Conservation (phyloP, 2,888 invertebrate genomes). For the Zonitis immaculata region DNA sequence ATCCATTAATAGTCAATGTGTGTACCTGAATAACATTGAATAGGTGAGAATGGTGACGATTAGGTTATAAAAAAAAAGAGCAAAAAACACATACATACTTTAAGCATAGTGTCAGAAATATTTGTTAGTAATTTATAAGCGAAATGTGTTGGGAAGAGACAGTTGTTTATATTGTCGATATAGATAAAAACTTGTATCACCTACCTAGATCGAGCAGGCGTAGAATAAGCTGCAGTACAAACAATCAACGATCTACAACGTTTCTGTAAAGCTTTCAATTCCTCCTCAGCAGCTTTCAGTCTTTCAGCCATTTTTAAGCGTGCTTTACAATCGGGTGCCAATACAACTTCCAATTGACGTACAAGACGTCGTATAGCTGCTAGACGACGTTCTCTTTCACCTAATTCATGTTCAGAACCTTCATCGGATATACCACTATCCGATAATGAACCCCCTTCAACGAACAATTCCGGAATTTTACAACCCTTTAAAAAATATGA, state of each 20-base stretch:
- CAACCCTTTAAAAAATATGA: slow-evolving; percentile 39
- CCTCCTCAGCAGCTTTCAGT: slow-evolving; percentile 66
- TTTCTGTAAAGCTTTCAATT: slow-evolving; percentile 64
- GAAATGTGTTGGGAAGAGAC: slow-evolving; percentile 27
- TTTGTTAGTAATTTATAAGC: slow-evolving; percentile 36
- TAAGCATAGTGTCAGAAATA: slow-evolving; percentile 31
- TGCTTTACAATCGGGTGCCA: slow-evolving; percentile 64
- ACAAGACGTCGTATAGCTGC: slow-evolving; percentile 64
- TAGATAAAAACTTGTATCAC: slow-evolving; percentile 22
- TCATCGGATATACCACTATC: slow-evolving; percentile 78
- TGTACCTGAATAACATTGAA: slow-evolving; percentile 7
- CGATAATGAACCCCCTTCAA: slow-evolving; percentile 63
- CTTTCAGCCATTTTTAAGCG: slow-evolving; percentile 63
- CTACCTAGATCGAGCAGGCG: slow-evolving; percentile 31
- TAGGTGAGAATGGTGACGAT: slow-evolving; percentile 19
- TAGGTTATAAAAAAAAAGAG: slow-evolving; percentile 23
- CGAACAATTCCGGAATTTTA: slow-evolving; percentile 48
- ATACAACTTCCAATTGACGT: slow-evolving; percentile 61
- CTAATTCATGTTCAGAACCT: slow-evolving; percentile 62
- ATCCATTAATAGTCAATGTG: slow-evolving; percentile 11
- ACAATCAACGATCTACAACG: slow-evolving; percentile 64
- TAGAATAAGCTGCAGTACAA: slow-evolving; percentile 53
- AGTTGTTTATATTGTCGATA: slow-evolving; percentile 27
- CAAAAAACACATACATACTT: slow-evolving; percentile 25
- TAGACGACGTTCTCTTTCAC: slow-evolving; percentile 63